These are phyloP conservation scores for Xanthia togata DNA, from an alignment of 2,888 invertebrate genomes.

Conservation along the genomic window DNA sequence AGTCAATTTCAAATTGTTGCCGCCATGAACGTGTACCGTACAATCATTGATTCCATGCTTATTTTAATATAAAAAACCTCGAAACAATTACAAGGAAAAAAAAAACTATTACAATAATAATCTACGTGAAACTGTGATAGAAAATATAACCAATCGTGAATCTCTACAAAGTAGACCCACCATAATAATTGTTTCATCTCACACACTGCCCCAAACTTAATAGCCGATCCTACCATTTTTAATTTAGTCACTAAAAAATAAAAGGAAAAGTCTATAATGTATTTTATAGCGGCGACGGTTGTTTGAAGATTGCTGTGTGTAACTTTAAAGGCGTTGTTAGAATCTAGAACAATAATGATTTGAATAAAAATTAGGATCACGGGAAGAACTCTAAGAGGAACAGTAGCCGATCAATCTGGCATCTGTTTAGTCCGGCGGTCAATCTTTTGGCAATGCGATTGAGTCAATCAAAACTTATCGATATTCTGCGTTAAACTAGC, in stretches of 20 bases:
- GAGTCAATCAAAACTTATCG: neutral
- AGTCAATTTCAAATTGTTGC: neutral
- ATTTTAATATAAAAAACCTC: neutral
- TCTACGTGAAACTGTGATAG: neutral
- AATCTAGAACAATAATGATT: slow-evolving; percentile 1
- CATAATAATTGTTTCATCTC: slow-evolving; percentile 47
- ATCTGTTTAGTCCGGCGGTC: too few species aligned
- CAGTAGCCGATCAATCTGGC: neutral
- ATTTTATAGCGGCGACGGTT: slow-evolving; percentile 14
- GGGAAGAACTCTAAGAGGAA: neutral
- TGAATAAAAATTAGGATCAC: neutral
- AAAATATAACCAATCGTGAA: slow-evolving; percentile 34
- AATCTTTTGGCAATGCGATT: neutral
- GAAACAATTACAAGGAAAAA: neutral
- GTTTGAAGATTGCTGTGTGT: slow-evolving; percentile 15
- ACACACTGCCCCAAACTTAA: slow-evolving; percentile 64
- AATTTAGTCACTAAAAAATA: slow-evolving; percentile 76
- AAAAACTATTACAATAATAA: slow-evolving; percentile 14
- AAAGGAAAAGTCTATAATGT: neutral
- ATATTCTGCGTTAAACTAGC: neutral
- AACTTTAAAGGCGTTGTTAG: neutral
- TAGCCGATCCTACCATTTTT: slow-evolving; percentile 74
- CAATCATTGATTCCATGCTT: neutral
- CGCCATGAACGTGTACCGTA: neutral
- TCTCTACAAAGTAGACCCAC: neutral